Base-by-base conservation (phyloP, 2,797 vertebrate species). In the Ispidina picta region DNA sequence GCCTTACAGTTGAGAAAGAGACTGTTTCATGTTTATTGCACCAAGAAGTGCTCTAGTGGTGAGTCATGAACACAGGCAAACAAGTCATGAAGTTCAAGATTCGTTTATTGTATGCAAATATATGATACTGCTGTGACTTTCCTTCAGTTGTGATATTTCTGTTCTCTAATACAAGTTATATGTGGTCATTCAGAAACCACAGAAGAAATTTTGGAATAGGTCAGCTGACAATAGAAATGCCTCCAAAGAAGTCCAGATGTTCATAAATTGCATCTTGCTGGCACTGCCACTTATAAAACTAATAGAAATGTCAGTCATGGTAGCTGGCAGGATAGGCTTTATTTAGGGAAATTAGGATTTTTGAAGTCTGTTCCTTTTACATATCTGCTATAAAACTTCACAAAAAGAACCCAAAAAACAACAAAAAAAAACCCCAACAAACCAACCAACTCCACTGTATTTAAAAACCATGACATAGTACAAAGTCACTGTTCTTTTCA, bases 231-330 rank as follows among this genome's bases (percentile, higher is more conserved):
- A 33, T 19, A 52, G 71, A 85, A 89, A 93, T 58, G 6, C 73
- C 55, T 92, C 22, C 60, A 69, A 56, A 65, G 58, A 33, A 55
- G 29, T 64, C 72, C 68, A 81, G 43, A 52, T 88, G 72, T 90
- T 96, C 78, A 83, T 37, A 90, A 87, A 79, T 46, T 46, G 28
- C 63, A 37, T 73, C 82, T 95, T 78, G 29, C 77, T 70, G 70
- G 46, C 17, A 44, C 17, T 73, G 68, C 66, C 52, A 12, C 52
- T 78, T n/a, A 26, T 2, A 1, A 15, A 87, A 43, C 55, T 88
- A 91, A 91, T 77, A 95, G 89, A 93, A 83, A 72, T 69, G 82
- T 75, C 91, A 89, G 59, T 95, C 60, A 37, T 37, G 52, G 49
- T 46, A 87, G 79, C 26, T 79, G 79, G 44, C 37, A 75, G 44